A percentile compares a stretch with the other conserved stretches of the same genome.
phyloP scores from a whole-genome alignment of 2,113 vertebrate genomes.

The Ursus arctos region DNA sequence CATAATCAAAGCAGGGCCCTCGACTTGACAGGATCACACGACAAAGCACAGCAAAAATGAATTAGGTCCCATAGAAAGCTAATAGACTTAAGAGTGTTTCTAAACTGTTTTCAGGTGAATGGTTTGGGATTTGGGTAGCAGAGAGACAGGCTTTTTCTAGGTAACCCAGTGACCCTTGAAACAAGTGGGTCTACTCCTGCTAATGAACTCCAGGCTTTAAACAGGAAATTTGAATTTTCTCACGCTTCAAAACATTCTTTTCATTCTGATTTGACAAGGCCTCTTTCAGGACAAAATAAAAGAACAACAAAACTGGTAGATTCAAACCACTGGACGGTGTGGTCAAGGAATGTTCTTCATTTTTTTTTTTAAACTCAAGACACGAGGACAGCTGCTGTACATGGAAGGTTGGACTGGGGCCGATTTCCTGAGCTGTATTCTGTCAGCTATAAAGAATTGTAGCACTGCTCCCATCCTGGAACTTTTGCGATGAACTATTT shows the following conservation, averaged over 20 bases:
- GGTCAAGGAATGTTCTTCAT: background rate
- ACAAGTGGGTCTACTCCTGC: background rate
- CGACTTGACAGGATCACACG: background rate
- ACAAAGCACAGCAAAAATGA: slow-evolving; percentile 52
- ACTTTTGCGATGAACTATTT: background rate
- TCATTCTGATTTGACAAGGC: slow-evolving; percentile 62
- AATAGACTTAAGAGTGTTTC: slow-evolving; percentile 28
- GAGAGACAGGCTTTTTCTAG: background rate
- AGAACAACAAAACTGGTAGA: slow-evolving; percentile 46
- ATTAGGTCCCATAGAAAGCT: slow-evolving; percentile 28
- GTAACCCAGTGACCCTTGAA: slow-evolving; percentile 62
- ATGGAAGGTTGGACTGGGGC: background rate
- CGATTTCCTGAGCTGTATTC: background rate
- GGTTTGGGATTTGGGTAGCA: background rate
- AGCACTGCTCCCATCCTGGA: no score
- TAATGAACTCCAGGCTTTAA: slow-evolving; percentile 69
- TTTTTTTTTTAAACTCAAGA: slow-evolving; percentile 38
- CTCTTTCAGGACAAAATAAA: slow-evolving; percentile 46
- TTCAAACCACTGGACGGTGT: background rate
- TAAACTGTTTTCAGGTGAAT: slow-evolving; percentile 60
- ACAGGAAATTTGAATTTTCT: slow-evolving; percentile 71
- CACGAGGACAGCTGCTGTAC: background rate
- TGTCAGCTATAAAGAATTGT: background rate
- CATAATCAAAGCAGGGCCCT: slow-evolving; percentile 25
- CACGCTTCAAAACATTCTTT: slow-evolving; percentile 20